These are phyloP conservation scores for Dromas ardeola DNA, from an alignment of 2,113 vertebrate species.

Conservation along the genomic window DNA sequence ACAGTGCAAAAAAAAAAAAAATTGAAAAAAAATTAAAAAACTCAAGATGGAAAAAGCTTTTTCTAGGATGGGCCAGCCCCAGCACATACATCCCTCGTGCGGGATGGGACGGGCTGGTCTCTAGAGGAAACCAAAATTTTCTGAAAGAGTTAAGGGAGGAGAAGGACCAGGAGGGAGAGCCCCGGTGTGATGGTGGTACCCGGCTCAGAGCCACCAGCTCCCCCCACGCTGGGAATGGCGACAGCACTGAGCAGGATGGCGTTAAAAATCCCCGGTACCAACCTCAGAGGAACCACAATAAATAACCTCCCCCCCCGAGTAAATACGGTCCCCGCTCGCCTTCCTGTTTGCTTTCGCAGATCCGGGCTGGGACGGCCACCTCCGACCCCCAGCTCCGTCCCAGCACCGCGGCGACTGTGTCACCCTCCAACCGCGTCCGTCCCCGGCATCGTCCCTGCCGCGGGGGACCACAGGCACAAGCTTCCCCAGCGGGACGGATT, in stretches of 20 bases:
- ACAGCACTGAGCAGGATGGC: not conserved
- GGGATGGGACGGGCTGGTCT: not conserved
- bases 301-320: not conserved
- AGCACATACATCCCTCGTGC: not conserved
- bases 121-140: not conserved
- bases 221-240: not conserved
- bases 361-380: not conserved
- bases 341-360: slow-evolving; percentile 54
- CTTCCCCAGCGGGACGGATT: not conserved
- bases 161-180: not conserved
- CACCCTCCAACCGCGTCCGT: rapidly evolving
- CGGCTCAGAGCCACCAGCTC: not conserved
- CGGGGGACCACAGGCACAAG: rapidly evolving
- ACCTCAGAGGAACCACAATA: not conserved
- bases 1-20: not conserved
- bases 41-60: not conserved
- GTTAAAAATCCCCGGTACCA: not conserved
- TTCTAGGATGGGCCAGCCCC: not conserved
- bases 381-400: not conserved
- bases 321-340: not conserved
- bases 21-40: not conserved
- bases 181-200: not conserved
- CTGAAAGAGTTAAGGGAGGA: not conserved
- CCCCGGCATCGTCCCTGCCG: not conserved
- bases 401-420: rapidly evolving